Base-by-base conservation (phyloP, 37 sponge, comb jelly and placozoan species). In the Chondrilla cf. caribensis region DNA sequence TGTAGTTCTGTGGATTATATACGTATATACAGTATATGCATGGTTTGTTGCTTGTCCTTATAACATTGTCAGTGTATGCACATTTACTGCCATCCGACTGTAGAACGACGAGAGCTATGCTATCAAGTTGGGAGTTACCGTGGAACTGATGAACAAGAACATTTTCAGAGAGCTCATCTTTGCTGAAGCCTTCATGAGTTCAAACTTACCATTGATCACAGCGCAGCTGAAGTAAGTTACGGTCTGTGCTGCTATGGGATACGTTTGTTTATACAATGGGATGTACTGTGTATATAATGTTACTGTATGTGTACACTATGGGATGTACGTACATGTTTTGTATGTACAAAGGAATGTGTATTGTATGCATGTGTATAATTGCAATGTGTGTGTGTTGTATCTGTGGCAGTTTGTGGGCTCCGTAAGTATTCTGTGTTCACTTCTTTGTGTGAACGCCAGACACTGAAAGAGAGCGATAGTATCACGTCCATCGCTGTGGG, bases 91-190 rank as follows among this genome's bases (percentile, higher is more conserved):
- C n/a, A 19, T 55, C 57, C 57, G 11, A 55, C 17, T 55, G 57
- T 77, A 92, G 93, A 89, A 92, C 65, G 93, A 85, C 24, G 77
- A 76, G 43, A 89, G 86, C n/a, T 85, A 81, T 24, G 82, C 88
- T 0, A 79, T 70, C 33, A 85, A 86, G 35, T 54, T 92, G 11
- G 89, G 89, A 26, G 78, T 92, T 57, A 92, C 93, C 29, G 80
- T 92, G 73, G 93, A 92, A 43, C 93, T 92, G 15, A 86, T 92
- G 83, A 92, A 92, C 81, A 92, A 92, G 86, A 92, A 92, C 86
- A 88, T 92, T 31, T 92, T 92, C 82, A 70, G 93, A 31, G 93
- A 92, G 51, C 86, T 92, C 29, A 92, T 92, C 25, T 92, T 92
- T 88, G 93, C 93, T 5, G 93, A 92, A 84, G 75, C 85, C 59